These are phyloP conservation scores for Zootoca vivipara DNA, from an alignment of 2,113 vertebrate species.

Conservation along the genomic window DNA sequence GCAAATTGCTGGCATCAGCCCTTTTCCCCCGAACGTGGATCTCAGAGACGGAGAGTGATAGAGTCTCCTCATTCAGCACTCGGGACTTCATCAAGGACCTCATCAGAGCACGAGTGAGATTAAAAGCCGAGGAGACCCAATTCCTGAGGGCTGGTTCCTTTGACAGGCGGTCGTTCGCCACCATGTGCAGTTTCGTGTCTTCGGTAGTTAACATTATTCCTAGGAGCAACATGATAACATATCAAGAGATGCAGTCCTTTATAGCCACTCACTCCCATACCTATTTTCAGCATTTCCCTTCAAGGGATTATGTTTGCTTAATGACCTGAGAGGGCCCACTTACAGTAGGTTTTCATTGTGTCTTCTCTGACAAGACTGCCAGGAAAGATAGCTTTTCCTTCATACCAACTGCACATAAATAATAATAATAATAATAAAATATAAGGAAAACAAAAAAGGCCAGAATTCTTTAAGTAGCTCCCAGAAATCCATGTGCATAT, in stretches of 20 bases:
- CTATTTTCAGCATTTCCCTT: not conserved
- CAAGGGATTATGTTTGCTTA: not conserved
- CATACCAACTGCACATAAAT: not conserved
- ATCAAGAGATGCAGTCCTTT: not conserved
- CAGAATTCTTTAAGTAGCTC: not conserved
- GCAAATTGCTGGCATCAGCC: constrained; percentile 69
- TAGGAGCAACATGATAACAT: not conserved
- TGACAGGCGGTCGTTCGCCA: constrained; percentile 18
- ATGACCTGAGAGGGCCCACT: not conserved
- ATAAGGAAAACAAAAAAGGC: not conserved
- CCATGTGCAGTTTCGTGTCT: not conserved
- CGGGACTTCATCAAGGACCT: constrained; percentile 67
- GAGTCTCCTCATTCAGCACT: constrained; percentile 50
- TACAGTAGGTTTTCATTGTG: not conserved
- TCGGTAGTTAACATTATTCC: not conserved
- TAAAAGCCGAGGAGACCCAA: constrained; percentile 57
- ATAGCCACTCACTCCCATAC: not conserved
- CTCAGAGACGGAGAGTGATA: constrained; percentile 63
- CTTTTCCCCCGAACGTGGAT: constrained; percentile 68
- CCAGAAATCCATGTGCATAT: not conserved
- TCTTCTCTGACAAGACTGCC: not conserved
- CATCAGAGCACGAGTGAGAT: constrained; percentile 67
- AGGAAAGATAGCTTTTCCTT: not conserved
- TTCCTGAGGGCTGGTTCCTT: constrained; percentile 50
- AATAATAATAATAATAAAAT: too few species aligned